These are phyloP conservation scores for Lates calcarifer DNA, from an alignment of 2,113 vertebrate species.

Conservation along the genomic window DNA sequence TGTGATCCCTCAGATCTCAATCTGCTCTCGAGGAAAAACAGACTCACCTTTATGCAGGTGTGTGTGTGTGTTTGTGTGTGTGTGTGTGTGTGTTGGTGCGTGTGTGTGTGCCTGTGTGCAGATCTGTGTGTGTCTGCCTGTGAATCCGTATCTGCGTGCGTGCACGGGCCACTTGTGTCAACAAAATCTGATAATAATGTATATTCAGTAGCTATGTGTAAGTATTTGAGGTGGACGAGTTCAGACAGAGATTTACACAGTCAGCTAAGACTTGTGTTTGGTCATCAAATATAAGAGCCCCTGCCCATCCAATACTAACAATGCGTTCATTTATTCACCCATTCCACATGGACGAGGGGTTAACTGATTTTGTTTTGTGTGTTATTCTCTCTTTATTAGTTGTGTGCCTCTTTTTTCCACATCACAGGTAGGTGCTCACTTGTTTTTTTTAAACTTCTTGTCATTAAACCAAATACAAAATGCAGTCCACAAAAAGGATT, in stretches of 20 bases:
- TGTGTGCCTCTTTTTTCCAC: constrained; percentile 7
- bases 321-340: constrained; percentile 43
- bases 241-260: constrained; percentile 57
- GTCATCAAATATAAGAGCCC: constrained; percentile 48
- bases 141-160: constrained; percentile 23
- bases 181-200: constrained; percentile 66
- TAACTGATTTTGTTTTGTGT: constrained; percentile 35
- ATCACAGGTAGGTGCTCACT: background rate
- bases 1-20: constrained; percentile 74
- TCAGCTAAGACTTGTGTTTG: constrained; percentile 64
- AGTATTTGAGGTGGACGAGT: constrained; percentile 63
- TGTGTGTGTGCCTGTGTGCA: constrained; percentile 8
- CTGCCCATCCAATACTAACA: constrained; percentile 53
- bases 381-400: constrained; percentile 27
- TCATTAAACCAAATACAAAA: constrained; percentile 29
- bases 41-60: constrained; percentile 58
- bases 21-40: constrained; percentile 67
- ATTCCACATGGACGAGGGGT: background rate
- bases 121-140: constrained; percentile 23
- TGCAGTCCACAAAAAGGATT: constrained; percentile 27
- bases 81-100: constrained; percentile 8
- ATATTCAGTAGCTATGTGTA: constrained; percentile 63
- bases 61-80: constrained; percentile 5
- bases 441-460: background rate
- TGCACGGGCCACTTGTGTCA: constrained; percentile 57